A percentile compares a stretch with the other conserved stretches of the same genome.
Conservation (phyloP, 1,140 invertebrate species). For the Bilobella aurantiaca region DNA sequence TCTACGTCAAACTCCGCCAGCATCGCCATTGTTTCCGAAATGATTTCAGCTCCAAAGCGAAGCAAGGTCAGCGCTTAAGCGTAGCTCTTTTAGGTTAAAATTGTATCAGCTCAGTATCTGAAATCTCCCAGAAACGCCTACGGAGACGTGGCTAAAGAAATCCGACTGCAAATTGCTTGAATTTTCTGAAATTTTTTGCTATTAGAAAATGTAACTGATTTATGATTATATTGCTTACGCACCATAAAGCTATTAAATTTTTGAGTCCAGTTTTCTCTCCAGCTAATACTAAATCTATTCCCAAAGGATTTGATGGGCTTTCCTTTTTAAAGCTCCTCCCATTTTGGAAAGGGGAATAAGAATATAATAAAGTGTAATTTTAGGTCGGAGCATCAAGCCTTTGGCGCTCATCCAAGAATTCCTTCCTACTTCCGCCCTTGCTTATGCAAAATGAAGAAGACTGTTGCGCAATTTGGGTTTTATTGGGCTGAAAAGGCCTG, state of each 20-base stretch:
- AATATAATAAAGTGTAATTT: not conserved
- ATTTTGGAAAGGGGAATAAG: not conserved
- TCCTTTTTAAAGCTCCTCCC: not conserved
- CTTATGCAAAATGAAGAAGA: not conserved
- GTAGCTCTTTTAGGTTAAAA: not conserved
- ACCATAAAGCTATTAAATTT: not conserved
- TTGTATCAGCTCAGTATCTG: not conserved
- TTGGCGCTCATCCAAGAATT: not conserved
- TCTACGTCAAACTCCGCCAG: not conserved
- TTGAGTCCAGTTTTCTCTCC: not conserved
- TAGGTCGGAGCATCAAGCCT: not conserved
- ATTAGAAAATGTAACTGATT: not conserved
- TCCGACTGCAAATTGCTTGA: too few relatives aligned
- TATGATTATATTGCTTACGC: not conserved
- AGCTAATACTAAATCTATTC: not conserved
- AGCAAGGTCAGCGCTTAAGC: not conserved
- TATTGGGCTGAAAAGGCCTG: not conserved
- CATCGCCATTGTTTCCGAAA: not conserved
- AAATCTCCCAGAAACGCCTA: too few relatives aligned
- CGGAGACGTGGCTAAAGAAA: too few relatives aligned
- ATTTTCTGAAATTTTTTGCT: too few relatives aligned
- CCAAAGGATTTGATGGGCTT: not conserved
- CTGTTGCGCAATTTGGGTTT: not conserved
- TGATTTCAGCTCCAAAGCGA: not conserved
- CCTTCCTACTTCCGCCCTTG: not conserved